These are phyloP conservation scores for Staurois parvus DNA, from an alignment of 2,797 vertebrate species.

Conservation along the genomic window DNA sequence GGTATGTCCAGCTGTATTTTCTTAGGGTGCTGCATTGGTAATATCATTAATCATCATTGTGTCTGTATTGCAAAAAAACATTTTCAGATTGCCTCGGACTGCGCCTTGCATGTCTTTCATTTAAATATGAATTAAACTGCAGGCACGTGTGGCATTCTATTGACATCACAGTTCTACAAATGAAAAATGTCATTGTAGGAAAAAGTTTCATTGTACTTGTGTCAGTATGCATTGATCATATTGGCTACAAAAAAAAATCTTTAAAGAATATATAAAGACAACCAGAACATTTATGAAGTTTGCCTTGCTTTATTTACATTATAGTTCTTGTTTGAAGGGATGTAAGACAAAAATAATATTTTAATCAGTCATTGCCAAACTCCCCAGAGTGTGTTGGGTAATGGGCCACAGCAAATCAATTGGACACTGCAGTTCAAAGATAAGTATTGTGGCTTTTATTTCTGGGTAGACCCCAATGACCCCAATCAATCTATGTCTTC, in stretches of 20 bases:
- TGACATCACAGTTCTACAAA: conserved; percentile 9
- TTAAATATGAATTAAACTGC: conserved; percentile 15
- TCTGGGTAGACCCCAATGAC: conserved; percentile 81
- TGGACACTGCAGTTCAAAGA: conserved; percentile 84
- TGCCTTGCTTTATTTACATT: neutral
- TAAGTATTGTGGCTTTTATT: conserved; percentile 83
- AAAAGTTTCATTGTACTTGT: neutral
- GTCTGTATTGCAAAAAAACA: neutral
- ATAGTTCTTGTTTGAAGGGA: conserved; percentile 59
- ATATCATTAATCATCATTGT: no score
- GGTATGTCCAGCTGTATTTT: no score
- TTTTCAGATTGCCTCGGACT: neutral
- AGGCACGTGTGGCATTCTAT: conserved; percentile 30
- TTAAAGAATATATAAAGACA: conserved; percentile 1
- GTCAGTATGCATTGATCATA: conserved; percentile 42
- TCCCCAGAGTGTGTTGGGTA: conserved; percentile 75
- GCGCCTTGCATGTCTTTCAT: neutral
- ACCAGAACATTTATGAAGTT: neutral
- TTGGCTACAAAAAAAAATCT: neutral
- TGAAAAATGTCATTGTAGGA: conserved; percentile 37
- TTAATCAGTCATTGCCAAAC: conserved; percentile 59
- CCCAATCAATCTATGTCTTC: conserved; percentile 92
- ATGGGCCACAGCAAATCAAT: conserved; percentile 93
- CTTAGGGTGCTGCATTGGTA: no score
- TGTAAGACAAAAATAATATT: conserved; percentile 65